Evolutionary conservation across 2,888 invertebrate species (phyloP).

Genomic region (Homarus gammarus): DNA sequence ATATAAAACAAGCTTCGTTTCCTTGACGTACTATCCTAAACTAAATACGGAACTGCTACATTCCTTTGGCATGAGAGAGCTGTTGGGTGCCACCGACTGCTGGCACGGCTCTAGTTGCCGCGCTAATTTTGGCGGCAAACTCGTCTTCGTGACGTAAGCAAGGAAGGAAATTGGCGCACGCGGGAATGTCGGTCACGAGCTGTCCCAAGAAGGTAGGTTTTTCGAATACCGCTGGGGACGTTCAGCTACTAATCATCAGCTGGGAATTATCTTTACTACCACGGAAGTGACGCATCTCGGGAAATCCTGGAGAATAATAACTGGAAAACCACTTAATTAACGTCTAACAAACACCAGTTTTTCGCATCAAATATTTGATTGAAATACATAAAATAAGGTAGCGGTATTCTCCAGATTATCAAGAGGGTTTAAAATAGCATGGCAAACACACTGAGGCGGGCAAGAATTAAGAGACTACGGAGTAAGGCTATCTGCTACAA

Average conservation of each 20-base stretch:
- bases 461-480: background rate
- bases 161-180: constrained; percentile 50
- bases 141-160: constrained; percentile 29
- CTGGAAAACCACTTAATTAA: too few relatives aligned
- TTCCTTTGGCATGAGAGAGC: constrained; percentile 22
- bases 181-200: constrained; percentile 40
- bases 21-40: background rate
- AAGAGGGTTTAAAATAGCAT: background rate
- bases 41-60: constrained; percentile 35
- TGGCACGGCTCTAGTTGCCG: constrained; percentile 34
- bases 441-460: background rate
- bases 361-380: too few relatives aligned
- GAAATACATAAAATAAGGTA: too few relatives aligned
- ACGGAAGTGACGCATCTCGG: background rate
- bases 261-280: constrained; percentile 7
- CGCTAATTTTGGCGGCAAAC: constrained; percentile 45
- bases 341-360: too few relatives aligned
- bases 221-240: constrained; percentile 14
- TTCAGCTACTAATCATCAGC: background rate
- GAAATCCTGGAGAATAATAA: background rate
- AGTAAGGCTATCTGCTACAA: background rate
- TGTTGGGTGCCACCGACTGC: constrained; percentile 14
- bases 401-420: too few relatives aligned
- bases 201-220: constrained; percentile 27
- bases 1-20: background rate